Conservation (phyloP, 2,113 vertebrate genomes). For the Albula glossodonta region DNA sequence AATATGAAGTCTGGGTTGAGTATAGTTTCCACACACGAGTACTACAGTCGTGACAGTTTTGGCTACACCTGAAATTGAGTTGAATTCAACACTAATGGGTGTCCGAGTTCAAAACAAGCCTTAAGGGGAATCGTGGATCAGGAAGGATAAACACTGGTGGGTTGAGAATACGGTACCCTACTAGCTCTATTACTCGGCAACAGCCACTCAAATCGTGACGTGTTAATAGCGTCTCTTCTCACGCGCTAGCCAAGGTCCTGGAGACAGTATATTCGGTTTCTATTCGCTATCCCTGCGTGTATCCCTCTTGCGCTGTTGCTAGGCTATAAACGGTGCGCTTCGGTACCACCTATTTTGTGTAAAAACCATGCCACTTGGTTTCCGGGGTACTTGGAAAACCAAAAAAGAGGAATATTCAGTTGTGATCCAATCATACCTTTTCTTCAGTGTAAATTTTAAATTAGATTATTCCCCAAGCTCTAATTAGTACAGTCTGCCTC, state of each 20-base stretch:
- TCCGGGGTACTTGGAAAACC: not conserved
- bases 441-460: no score
- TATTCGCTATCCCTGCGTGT: conserved; percentile 69
- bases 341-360: conserved; percentile 58
- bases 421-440: not conserved
- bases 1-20: not conserved
- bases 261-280: conserved; percentile 77
- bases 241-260: conserved; percentile 75
- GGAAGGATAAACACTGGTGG: conserved; percentile 13
- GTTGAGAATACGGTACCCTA: conserved; percentile 12
- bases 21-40: not conserved
- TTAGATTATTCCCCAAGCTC: not conserved
- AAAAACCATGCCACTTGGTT: conserved; percentile 45
- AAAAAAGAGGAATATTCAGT: not conserved
- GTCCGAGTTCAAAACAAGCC: not conserved
- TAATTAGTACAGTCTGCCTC: not conserved
- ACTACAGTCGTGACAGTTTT: not conserved
- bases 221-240: conserved; percentile 68
- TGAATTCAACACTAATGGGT: not conserved
- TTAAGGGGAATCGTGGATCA: conserved; percentile 5
- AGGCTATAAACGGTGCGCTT: conserved; percentile 66
- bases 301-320: conserved; percentile 76
- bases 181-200: conserved; percentile 71
- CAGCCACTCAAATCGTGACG: conserved; percentile 76
- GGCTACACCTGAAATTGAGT: not conserved